phyloP scores from a whole-genome alignment of 2,888 invertebrate genomes.

The Erebia palarica region DNA sequence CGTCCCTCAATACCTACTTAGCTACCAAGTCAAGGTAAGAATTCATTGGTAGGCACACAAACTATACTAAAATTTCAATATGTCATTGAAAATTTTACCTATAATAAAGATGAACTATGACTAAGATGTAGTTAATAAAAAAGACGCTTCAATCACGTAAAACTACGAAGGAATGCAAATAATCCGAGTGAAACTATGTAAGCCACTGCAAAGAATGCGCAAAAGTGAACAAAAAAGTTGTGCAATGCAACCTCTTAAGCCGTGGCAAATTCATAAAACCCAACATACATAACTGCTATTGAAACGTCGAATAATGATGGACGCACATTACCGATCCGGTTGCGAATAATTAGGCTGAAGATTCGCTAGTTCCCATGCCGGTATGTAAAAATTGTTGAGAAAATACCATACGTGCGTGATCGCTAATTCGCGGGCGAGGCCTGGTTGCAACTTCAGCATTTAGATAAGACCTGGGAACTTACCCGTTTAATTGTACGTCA shows the following conservation, averaged over 20 bases:
- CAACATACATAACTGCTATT: slow-evolving; percentile 30
- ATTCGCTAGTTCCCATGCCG: slow-evolving; percentile 71
- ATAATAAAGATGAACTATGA: too few species aligned
- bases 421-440: slow-evolving; percentile 57
- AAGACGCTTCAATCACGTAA: too few species aligned
- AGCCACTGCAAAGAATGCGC: slow-evolving; percentile 4
- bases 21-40: too few species aligned
- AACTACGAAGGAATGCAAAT: slow-evolving; percentile 7
- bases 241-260: slow-evolving; percentile 10
- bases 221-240: background rate
- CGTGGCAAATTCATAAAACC: slow-evolving; percentile 36
- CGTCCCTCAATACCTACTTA: too few species aligned
- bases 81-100: too few species aligned
- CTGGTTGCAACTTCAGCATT: slow-evolving; percentile 69
- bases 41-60: too few species aligned
- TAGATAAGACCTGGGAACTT: slow-evolving; percentile 58
- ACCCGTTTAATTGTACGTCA: slow-evolving; percentile 31
- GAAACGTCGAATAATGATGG: slow-evolving; percentile 31
- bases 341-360: slow-evolving; percentile 64
- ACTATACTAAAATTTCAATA: too few species aligned
- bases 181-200: slow-evolving; percentile 6
- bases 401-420: slow-evolving; percentile 69
- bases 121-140: too few species aligned
- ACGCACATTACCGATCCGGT: slow-evolving; percentile 56
- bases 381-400: slow-evolving; percentile 82